A percentile compares a stretch with the other conserved stretches of the same genome.
Evolutionary conservation across 1,140 invertebrate species (phyloP).

Genomic region (Temnothorax longispinosus): DNA sequence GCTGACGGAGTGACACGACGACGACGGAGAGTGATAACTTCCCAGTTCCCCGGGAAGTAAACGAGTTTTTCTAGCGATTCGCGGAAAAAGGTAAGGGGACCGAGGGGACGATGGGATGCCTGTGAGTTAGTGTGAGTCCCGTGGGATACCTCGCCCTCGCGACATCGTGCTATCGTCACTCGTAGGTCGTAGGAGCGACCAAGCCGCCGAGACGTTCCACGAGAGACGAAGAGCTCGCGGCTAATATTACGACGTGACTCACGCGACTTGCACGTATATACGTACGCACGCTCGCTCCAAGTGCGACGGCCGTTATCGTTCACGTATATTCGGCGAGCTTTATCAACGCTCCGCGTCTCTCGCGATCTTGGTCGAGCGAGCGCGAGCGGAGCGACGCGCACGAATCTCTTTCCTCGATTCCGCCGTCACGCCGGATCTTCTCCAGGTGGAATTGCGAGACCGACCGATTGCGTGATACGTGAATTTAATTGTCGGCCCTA

Average conservation of each 20-base stretch:
- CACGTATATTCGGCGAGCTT: background rate
- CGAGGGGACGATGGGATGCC: slow-evolving; percentile 5
- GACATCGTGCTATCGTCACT: background rate
- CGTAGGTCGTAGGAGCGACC: background rate
- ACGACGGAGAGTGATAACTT: slow-evolving; percentile 57
- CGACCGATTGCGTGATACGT: slow-evolving; percentile 56
- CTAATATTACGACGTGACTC: slow-evolving; percentile 54
- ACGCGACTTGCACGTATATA: background rate
- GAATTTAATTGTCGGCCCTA: slow-evolving; percentile 65
- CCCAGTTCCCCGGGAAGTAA: background rate
- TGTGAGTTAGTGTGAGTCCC: too few relatives aligned
- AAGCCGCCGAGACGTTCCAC: background rate
- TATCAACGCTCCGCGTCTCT: background rate
- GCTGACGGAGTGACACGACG: slow-evolving; percentile 13
- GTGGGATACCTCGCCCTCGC: background rate
- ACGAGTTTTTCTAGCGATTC: slow-evolving; percentile 60
- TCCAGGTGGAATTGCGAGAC: slow-evolving; percentile 37
- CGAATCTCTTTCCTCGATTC: background rate
- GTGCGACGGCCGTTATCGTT: background rate
- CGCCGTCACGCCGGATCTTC: slow-evolving; percentile 2
- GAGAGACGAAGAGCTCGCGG: background rate
- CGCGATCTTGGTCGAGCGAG: background rate
- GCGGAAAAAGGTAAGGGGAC: slow-evolving; percentile 59
- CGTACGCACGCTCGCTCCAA: background rate
- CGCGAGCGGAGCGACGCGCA: background rate